Conservation (phyloP, 1,140 invertebrate genomes). For the Meloidogyne floridensis region DNA sequence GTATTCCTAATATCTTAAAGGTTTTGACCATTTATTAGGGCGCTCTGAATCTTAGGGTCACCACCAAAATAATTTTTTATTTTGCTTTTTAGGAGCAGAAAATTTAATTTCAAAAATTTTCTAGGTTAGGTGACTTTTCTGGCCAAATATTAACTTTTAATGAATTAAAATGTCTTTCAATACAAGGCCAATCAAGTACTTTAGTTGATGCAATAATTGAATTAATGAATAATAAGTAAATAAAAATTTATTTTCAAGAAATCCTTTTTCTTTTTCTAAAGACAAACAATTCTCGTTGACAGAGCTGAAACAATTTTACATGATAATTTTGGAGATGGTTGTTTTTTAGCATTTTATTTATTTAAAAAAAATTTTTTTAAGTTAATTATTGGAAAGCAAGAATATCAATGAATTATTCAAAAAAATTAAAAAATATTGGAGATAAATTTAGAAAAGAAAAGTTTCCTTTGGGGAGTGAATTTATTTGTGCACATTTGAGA, state of each 20-base stretch:
- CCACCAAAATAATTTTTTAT: no score
- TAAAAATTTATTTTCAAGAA: slow-evolving; percentile 1
- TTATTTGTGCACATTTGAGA: slow-evolving; percentile 80
- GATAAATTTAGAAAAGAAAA: slow-evolving; percentile 73
- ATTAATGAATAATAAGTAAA: slow-evolving; percentile 23
- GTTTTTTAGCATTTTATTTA: slow-evolving; percentile 44
- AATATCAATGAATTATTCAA: slow-evolving; percentile 85
- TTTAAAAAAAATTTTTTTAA: not conserved
- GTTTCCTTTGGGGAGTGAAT: slow-evolving; percentile 74
- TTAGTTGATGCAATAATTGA: slow-evolving; percentile 67
- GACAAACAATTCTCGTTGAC: slow-evolving; percentile 77
- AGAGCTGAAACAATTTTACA: slow-evolving; percentile 86
- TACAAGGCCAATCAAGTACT: slow-evolving; percentile 78
- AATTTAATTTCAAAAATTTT: not conserved
- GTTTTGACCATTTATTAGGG: no score
- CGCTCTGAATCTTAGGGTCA: no score
- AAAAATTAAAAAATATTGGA: slow-evolving; percentile 74
- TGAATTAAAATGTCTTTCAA: slow-evolving; percentile 77
- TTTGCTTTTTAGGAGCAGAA: not conserved
- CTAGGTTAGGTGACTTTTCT: slow-evolving; percentile 72
- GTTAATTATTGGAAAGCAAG: slow-evolving; percentile 76
- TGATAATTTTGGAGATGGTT: slow-evolving; percentile 78
- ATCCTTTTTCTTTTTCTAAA: slow-evolving; percentile 40
- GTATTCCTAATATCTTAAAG: no score
- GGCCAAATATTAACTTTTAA: slow-evolving; percentile 73